These are phyloP conservation scores for Abrostola tripartita DNA, from an alignment of 2,888 invertebrate genomes.

Conservation along the genomic window DNA sequence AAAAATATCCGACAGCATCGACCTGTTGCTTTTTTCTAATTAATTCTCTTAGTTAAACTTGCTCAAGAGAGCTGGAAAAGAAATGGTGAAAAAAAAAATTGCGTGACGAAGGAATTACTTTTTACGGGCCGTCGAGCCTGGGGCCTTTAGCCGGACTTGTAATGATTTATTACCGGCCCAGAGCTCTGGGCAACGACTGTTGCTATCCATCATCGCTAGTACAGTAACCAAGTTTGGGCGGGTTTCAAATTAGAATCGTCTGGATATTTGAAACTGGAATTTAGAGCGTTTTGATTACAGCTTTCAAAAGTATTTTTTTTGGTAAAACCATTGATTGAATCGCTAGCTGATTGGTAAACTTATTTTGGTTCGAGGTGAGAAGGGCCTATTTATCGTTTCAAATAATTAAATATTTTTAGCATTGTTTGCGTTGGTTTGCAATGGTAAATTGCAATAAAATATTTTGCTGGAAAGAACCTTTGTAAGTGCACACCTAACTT, in stretches of 20 bases:
- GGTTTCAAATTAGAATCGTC: constrained; percentile 27
- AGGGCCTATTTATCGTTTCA: too few species aligned
- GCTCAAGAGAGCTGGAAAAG: constrained; percentile 45
- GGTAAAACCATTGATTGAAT: not conserved
- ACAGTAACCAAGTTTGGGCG: constrained; percentile 48
- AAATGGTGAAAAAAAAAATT: constrained; percentile 54
- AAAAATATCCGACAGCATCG: constrained; percentile 35
- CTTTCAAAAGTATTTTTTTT: not conserved
- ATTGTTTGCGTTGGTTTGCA: too few species aligned
- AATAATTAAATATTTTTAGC: too few species aligned
- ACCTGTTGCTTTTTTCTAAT: constrained; percentile 66
- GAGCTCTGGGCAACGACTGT: constrained; percentile 66
- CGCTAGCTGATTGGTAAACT: not conserved
- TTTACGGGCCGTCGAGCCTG: constrained; percentile 60
- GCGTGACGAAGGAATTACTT: constrained; percentile 68
- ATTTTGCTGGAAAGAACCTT: too few species aligned
- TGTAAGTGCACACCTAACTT: too few species aligned
- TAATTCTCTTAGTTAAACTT: constrained; percentile 59
- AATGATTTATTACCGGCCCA: constrained; percentile 75
- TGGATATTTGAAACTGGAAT: not conserved
- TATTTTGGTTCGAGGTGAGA: too few species aligned
- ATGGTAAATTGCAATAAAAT: too few species aligned
- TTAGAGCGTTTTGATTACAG: not conserved
- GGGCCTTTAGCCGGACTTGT: constrained; percentile 43
- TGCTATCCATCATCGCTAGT: constrained; percentile 72